Evolutionary conservation across 2,113 vertebrate genomes (phyloP), one percentile per base, ranked within the genome.

Genomic region (Tricholaema leucomelas): DNA sequence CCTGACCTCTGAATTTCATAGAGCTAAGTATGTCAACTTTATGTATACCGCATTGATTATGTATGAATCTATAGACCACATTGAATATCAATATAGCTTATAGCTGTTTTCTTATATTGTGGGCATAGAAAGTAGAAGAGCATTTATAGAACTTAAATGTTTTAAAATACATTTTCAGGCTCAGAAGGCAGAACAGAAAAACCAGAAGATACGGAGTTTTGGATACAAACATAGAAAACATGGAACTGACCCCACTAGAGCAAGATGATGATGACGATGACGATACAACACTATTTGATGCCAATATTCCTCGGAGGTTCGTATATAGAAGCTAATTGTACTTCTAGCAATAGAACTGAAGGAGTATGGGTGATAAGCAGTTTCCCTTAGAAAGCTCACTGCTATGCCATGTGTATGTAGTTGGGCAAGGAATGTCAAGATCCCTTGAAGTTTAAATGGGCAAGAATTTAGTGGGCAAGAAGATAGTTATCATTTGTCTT

Each of bases 221-320:
- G 96, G 98, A 98, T 70, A 98, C 97, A 30, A 98, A 97, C 90
- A 95, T 98, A 96, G 98, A 97, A 95, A 98, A 98, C 81, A 98
- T 98, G 98, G 98, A 98, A 58, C 82, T 98, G 93, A 98, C 97
- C 6, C 98, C 98, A 1, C 96, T 98, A 90, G 98, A 98, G 65
- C 98, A 98, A 95, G 98, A 98, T 46, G 97, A 98, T 81, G 97
- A 98, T 56, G 98, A 98, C 52, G 98, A 98, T 36, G 98, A 98
- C 50, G 98, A 98, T 77, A 97, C 97, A 81, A 98, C 98, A 8
- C 27, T 98, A 11, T 98, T 98, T 76, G 98, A 98, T 96, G 97
- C 96, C 73, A 98, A 40, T 95, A 97, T 97, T 96, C 95, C 98
- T 93, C 96, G 92, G 90, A 98, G 98, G 98, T 98, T 88, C 92